Base-by-base conservation (phyloP, 2,888 invertebrate genomes). In the Cryptophagus acutangulus region DNA sequence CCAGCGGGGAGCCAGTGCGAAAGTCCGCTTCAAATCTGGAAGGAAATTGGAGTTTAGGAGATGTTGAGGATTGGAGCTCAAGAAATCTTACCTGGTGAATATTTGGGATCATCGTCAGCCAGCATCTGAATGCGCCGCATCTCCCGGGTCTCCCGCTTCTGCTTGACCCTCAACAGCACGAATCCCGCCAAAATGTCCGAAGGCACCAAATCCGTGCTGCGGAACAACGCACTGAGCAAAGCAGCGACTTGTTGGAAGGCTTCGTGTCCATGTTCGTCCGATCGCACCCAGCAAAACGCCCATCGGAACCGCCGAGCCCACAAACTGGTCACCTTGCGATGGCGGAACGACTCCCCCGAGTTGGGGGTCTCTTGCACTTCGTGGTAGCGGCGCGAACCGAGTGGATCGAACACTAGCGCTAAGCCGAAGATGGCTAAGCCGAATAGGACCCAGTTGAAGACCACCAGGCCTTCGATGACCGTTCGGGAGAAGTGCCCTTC, bases 161-260 rank as follows among this genome's bases (percentile, higher is more conserved):
- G 84, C 38, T 83, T 77, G 2, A 87, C 81, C 52, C 85, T 74
- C 2, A 92, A 75, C n/a, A 93, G 76, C 14, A 93, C 81, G 57
- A 88, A 81, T 8, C 91, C 93, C 8, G 91, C 91, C 40, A 89
- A 81, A 10, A 92, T 79, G 66, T 93, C 94, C 0, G 90, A 87
- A 0, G 90, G 86, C 1, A 93, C 91, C 26, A 92, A 71, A 68
- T 93, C 90, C 4, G 87, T 82, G 48, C 87, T 87, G 57, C 90
- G 76, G 67, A 90, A 89, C 45, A 89, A 73, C 2, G 84, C 81
- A 58, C 85, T 83, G 46, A 90, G 74, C 5, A 90, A 70, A 49
- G 84, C 82, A 63, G 85, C 86, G 39, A 84, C 82, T 69, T 86
- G 84, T 63, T 84, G 81, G 66, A 87, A 86, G 2, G 86, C 84